Conservation (phyloP, 2,113 vertebrate species). For the Platysternon megacephalum region DNA sequence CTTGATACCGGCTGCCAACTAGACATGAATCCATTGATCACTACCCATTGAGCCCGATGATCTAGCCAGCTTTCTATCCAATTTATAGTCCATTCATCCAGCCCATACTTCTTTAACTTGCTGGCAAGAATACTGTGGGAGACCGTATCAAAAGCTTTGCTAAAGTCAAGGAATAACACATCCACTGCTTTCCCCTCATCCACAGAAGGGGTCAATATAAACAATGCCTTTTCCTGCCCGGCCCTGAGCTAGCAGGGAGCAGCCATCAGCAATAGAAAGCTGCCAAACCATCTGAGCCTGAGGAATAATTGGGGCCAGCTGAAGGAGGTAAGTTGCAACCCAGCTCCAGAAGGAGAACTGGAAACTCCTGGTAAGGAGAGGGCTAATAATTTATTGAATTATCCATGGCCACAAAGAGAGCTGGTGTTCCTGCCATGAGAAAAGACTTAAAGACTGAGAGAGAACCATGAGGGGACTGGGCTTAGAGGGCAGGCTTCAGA, state of each 20-base stretch:
- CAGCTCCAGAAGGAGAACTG: background rate
- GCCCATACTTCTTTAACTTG: too few species aligned
- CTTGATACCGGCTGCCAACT: too few species aligned
- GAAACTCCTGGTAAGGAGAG: too few species aligned
- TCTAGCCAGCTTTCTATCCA: too few species aligned
- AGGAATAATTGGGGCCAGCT: background rate
- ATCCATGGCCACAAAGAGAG: background rate
- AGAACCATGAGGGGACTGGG: background rate
- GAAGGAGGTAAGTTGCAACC: background rate
- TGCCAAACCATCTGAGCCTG: background rate
- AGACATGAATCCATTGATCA: too few species aligned
- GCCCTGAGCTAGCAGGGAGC: background rate
- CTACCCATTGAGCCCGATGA: too few species aligned
- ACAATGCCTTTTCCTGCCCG: background rate
- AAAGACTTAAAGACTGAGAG: background rate
- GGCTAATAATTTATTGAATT: background rate
- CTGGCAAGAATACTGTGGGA: too few species aligned
- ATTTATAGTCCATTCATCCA: too few species aligned
- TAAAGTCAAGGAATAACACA: too few species aligned
- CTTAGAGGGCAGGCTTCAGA: background rate
- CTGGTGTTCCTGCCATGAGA: background rate
- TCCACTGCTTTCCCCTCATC: too few species aligned
- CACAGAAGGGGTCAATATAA: background rate
- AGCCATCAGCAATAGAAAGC: background rate
- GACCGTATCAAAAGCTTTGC: too few species aligned